Evolutionary conservation across 2,797 vertebrate species (phyloP), one percentile per base, ranked within the genome.

Genomic region (Channallabes apus): DNA sequence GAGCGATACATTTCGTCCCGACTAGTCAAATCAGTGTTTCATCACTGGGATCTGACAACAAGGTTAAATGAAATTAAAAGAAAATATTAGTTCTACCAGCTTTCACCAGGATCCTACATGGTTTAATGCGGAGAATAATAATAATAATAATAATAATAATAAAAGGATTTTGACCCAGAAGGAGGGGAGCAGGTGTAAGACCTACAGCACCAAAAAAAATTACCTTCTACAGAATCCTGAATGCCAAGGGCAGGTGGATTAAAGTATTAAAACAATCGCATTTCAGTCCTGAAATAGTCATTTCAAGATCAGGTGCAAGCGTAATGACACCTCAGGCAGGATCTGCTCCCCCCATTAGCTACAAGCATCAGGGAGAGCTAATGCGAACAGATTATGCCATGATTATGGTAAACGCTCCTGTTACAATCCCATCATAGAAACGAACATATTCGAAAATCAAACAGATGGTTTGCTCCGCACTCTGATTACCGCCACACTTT

Each of bases 231-330:
- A 94, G 94, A 94, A 95, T 93, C 93, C 94, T 92, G 93, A 93
- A 94, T 94, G 94, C 94, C 95, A 95, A 96, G 94, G 95, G 94
- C 95, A 95, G 94, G 93, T 95, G 94, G 94, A 95, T 96, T 95
- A 95, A 95, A 93, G 95, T 96, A 96, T 95, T 95, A 95, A 95
- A 95, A 95, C 94, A 96, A 96, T 95, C 95, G 94, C 94, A 95
- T 95, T 95, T 95, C 94, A 93, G 93, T 95, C 95, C 94, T 93
- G 93, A 95, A 96, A 96, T 95, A 95, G 94, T 95, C 93, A 92
- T 92, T 92, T 94, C 89, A 93, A 93, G 93, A 95, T 94, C 93
- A 94, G 94, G 91, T 94, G 92, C 91, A 89, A 91, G 91, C 90
- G 91, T 93, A 90, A 93, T 93, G 94, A 92, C 93, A 86, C 94